Conservation (phyloP, 2,113 vertebrate genomes). For the Pyxicephalus adspersus region DNA sequence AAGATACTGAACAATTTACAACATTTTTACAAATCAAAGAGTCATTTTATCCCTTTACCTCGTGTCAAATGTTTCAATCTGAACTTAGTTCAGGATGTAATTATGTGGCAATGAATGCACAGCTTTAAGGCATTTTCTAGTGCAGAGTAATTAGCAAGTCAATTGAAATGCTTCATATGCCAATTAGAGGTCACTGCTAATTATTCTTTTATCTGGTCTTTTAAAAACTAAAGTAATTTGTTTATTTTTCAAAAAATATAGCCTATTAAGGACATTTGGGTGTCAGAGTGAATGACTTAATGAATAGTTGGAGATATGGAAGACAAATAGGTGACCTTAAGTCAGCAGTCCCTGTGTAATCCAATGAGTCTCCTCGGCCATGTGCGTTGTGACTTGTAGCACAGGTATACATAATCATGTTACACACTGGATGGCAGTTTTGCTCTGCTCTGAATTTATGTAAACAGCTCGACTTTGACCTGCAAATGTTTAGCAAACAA, state of each 20-base stretch:
- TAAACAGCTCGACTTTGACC: constrained; percentile 39
- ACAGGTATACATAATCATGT: constrained; percentile 8
- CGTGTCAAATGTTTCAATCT: constrained; percentile 42
- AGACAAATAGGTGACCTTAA: neutral
- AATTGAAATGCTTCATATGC: constrained; percentile 35
- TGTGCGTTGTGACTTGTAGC: neutral
- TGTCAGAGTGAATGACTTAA: constrained; percentile 9
- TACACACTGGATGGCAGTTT: constrained; percentile 16
- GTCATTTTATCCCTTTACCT: constrained; percentile 20
- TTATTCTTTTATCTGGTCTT: neutral
- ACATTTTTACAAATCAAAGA: neutral
- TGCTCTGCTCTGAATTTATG: constrained; percentile 10
- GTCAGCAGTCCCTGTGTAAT: neutral
- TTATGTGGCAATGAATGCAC: constrained; percentile 38
- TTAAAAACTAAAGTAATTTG: constrained; percentile 25
- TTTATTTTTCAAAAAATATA: constrained; percentile 19
- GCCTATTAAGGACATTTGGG: neutral
- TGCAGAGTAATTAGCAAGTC: constrained; percentile 31
- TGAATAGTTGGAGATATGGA: neutral
- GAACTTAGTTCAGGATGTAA: constrained; percentile 39
- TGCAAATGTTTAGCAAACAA: constrained; percentile 44
- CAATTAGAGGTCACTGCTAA: constrained; percentile 25
- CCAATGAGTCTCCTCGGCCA: neutral
- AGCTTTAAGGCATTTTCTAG: constrained; percentile 35
- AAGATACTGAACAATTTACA: neutral